Conservation (phyloP, 2,888 invertebrate species). For the Ernsta delagoae region DNA sequence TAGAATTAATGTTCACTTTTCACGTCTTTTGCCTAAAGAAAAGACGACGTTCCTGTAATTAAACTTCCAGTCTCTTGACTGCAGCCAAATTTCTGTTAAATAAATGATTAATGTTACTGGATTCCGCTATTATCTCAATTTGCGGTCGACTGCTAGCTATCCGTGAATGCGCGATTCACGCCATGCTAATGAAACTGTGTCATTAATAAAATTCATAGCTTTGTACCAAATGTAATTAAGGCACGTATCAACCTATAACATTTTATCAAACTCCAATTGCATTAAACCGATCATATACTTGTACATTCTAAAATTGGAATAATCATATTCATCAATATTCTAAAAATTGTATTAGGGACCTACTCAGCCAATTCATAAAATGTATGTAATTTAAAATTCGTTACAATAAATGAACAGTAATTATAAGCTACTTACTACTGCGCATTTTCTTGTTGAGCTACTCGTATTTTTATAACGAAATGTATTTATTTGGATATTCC, state of each 20-base stretch:
- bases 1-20: neutral
- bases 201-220: conserved; percentile 4
- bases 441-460: too few species aligned
- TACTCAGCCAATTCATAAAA: too few species aligned
- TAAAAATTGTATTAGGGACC: too few species aligned
- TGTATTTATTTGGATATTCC: too few species aligned
- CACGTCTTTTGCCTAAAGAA: neutral
- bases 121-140: conserved; percentile 10
- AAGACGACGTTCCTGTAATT: neutral
- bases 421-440: too few species aligned
- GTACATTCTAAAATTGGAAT: too few species aligned
- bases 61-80: conserved; percentile 3
- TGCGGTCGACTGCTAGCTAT: neutral
- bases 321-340: too few species aligned
- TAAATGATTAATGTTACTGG: conserved; percentile 12
- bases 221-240: neutral
- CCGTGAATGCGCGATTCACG: neutral
- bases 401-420: too few species aligned
- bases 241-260: neutral
- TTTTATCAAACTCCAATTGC: neutral
- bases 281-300: neutral
- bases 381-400: too few species aligned
- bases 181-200: conserved; percentile 3
- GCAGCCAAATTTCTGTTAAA: conserved; percentile 1
- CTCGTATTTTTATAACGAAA: too few species aligned